Evolutionary conservation across 1,140 invertebrate species (phyloP).

Genomic region (Homalodisca vitripennis): DNA sequence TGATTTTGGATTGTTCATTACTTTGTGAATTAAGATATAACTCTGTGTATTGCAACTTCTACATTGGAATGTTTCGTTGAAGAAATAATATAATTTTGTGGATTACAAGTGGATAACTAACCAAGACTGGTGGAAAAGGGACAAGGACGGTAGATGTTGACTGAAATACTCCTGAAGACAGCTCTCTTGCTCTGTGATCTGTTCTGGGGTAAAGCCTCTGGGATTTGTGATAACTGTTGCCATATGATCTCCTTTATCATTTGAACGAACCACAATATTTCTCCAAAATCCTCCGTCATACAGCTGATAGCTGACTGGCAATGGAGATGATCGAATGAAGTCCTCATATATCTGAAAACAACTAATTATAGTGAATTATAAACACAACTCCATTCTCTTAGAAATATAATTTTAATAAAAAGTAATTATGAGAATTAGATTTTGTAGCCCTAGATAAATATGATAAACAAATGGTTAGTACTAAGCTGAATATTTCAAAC

Average conservation of each 20-base stretch:
- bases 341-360: constrained; percentile 53
- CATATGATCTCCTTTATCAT: constrained; percentile 49
- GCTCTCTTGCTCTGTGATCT: constrained; percentile 45
- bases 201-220: constrained; percentile 46
- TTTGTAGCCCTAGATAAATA: too few species aligned
- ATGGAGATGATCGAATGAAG: constrained; percentile 48
- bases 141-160: not conserved
- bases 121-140: constrained; percentile 16
- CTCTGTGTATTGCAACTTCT: too few species aligned
- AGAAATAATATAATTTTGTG: too few species aligned
- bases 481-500: too few species aligned
- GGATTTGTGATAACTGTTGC: constrained; percentile 52
- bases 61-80: too few species aligned
- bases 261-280: constrained; percentile 51
- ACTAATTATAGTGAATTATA: too few species aligned
- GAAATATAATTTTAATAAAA: too few species aligned
- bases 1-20: too few species aligned
- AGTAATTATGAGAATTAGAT: too few species aligned
- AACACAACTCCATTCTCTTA: too few species aligned
- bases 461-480: too few species aligned
- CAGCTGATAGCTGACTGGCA: constrained; percentile 49
- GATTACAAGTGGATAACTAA: not conserved
- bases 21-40: too few species aligned
- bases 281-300: constrained; percentile 54
- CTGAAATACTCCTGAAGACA: constrained; percentile 44